A percentile compares a stretch with the other conserved stretches of the same genome.
These are phyloP conservation scores for Planococcus citri DNA, from an alignment of 1,140 invertebrate genomes.

Conservation along the genomic window DNA sequence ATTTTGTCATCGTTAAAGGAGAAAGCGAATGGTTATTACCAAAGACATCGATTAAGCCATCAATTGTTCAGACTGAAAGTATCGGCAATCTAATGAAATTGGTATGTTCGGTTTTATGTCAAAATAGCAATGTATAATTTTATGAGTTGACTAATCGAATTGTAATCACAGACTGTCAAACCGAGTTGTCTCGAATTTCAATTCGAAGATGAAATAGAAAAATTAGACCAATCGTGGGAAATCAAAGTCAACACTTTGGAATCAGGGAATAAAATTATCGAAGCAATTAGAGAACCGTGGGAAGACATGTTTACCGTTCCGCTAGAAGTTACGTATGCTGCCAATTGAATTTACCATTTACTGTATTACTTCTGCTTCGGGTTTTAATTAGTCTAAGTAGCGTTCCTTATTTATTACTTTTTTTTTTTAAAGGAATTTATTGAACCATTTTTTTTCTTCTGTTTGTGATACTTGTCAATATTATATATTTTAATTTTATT, in stretches of 20 bases:
- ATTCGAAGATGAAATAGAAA: not conserved
- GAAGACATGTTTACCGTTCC: not conserved
- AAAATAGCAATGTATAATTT: not conserved
- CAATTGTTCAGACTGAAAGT: not conserved
- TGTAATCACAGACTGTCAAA: not conserved
- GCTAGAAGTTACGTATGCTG: not conserved
- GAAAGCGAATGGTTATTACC: not conserved
- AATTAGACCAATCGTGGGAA: not conserved
- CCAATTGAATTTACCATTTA: not conserved
- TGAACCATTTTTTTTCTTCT: constrained; percentile 3
- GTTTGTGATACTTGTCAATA: constrained; percentile 3
- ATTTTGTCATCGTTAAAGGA: not conserved
- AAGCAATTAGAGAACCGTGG: constrained; percentile 8
- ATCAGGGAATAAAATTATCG: not conserved
- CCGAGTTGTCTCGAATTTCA: not conserved
- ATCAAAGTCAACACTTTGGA: not conserved
- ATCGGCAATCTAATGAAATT: not conserved
- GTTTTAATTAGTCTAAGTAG: not conserved
- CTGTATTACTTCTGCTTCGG: not conserved
- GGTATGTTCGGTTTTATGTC: not conserved
- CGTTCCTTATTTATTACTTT: not conserved
- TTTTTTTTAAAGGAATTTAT: not conserved
- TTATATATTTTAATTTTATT: not conserved
- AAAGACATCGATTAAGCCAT: not conserved
- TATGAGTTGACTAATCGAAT: too few relatives aligned